Base-by-base conservation (phyloP, 2,113 vertebrate genomes). In the Microcebus tavaratra region DNA sequence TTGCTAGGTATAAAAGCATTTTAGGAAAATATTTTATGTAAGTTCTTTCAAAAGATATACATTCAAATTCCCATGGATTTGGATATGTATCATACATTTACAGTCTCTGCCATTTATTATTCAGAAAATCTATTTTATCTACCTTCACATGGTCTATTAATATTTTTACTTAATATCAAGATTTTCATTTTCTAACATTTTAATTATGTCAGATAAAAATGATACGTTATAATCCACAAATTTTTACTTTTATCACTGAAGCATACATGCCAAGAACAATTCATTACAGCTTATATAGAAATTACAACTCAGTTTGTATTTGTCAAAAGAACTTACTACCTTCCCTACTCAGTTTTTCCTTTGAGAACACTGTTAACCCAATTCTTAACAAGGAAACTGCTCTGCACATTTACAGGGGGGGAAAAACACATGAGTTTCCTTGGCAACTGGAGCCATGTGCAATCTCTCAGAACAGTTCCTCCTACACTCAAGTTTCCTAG, bases 401-500 rank as follows among this genome's bases (percentile, higher is more conserved):
- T 96, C 15, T 91, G 67, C 92, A 97, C 94, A 92, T 97, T 96
- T 96, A 93, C 97, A 96, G 85, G 72, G 25, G 25, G 55, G 27
- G 63, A 87, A 89, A 95, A 96, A 96, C 39, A 59, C 94, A 53
- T 5, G 59, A 0, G 94, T 99, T 98, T 97, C 99, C 99, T 97
- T 98, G 98, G 98, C 94, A 99, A 99, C 98, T 75, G 91, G 88
- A 98, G 39, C 94, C 95, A 72, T 90, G 72, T 90, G 92, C 95
- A 97, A 9, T 95, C 94, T 97, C 86, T 98, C 90, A 59, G 50
- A 98, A 97, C 86, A 94, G 94, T 96, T 98, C 96, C 97, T 98
- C 95, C 97, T 98, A 96, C 97, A 98, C 42, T 81, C 78, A 91
- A 86, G 98, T 99, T 98, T 97, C 98, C 98, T 98, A 98, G 98